Conservation (phyloP, 2,113 vertebrate species). For the Neoarius graeffei region DNA sequence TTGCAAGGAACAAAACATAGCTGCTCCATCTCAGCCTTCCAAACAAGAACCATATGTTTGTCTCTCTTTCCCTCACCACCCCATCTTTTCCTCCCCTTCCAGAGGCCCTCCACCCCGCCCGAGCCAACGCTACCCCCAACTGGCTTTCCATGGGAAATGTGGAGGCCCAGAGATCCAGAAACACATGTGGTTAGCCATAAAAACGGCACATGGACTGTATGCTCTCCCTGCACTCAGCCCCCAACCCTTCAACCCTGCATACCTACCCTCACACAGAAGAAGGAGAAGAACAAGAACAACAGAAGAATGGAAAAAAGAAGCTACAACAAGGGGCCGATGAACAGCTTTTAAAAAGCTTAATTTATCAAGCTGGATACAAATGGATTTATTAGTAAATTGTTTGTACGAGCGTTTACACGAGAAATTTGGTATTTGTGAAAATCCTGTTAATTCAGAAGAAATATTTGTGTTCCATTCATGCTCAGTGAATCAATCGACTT, state of each 20-base stretch:
- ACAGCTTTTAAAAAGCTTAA: conserved; percentile 77
- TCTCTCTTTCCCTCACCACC: conserved; percentile 31
- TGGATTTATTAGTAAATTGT: neutral
- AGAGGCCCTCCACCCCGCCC: conserved; percentile 33
- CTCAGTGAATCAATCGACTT: neutral
- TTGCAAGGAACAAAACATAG: conserved; percentile 49
- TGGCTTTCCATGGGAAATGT: conserved; percentile 74
- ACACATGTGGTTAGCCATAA: conserved; percentile 77
- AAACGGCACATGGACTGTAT: conserved; percentile 73
- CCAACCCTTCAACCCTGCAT: conserved; percentile 42
- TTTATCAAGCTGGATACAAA: neutral
- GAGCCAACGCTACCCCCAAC: conserved; percentile 38
- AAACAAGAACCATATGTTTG: conserved; percentile 71
- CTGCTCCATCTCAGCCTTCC: conserved; percentile 44
- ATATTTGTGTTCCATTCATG: neutral
- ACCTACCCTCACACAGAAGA: conserved; percentile 68
- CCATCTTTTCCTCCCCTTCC: conserved; percentile 24
- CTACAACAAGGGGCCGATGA: conserved; percentile 55
- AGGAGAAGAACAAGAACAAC: conserved; percentile 83
- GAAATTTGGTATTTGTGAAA: too few relatives aligned
- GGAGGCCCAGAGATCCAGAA: conserved; percentile 72
- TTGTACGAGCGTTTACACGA: neutral
- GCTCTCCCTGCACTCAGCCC: conserved; percentile 12
- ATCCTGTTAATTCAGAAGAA: neutral
- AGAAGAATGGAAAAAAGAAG: conserved; percentile 69